Conservation (phyloP, 2,888 invertebrate species). For the Perizoma flavofasciatum region DNA sequence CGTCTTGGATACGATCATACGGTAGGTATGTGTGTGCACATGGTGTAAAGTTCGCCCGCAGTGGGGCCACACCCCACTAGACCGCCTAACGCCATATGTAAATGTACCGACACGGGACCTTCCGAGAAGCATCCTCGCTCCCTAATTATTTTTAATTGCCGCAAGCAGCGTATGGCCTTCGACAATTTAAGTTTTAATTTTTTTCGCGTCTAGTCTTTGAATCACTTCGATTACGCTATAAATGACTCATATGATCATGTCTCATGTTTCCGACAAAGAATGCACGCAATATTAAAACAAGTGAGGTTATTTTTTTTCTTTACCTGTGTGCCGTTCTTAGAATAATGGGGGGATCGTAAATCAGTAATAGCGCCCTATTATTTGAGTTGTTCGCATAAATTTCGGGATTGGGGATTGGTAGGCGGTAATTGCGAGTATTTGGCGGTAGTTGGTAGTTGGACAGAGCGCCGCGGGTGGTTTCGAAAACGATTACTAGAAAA, state of each 20-base stretch:
- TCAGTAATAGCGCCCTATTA: slow-evolving; percentile 80
- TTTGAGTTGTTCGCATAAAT: slow-evolving; percentile 73
- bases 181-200: slow-evolving; percentile 72
- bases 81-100: slow-evolving; percentile 71
- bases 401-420: slow-evolving; percentile 52
- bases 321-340: slow-evolving; percentile 71
- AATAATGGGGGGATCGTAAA: slow-evolving; percentile 70
- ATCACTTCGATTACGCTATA: slow-evolving; percentile 70
- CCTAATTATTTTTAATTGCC: slow-evolving; percentile 84
- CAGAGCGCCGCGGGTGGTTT: slow-evolving; percentile 64
- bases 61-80: slow-evolving; percentile 39
- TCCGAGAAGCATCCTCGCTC: slow-evolving; percentile 78
- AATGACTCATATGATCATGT: slow-evolving; percentile 57
- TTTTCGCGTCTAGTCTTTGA: slow-evolving; percentile 79
- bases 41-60: slow-evolving; percentile 26
- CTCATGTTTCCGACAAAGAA: slow-evolving; percentile 41
- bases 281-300: slow-evolving; percentile 56
- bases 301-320: slow-evolving; percentile 65
- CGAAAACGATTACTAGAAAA: slow-evolving; percentile 36
- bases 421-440: slow-evolving; percentile 54
- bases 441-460: slow-evolving; percentile 44
- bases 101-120: slow-evolving; percentile 71
- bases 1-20: not conserved
- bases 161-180: slow-evolving; percentile 76
- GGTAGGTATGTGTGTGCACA: not conserved